Conservation (phyloP, 2,797 vertebrate genomes). For the Pantherophis vulpinus region DNA sequence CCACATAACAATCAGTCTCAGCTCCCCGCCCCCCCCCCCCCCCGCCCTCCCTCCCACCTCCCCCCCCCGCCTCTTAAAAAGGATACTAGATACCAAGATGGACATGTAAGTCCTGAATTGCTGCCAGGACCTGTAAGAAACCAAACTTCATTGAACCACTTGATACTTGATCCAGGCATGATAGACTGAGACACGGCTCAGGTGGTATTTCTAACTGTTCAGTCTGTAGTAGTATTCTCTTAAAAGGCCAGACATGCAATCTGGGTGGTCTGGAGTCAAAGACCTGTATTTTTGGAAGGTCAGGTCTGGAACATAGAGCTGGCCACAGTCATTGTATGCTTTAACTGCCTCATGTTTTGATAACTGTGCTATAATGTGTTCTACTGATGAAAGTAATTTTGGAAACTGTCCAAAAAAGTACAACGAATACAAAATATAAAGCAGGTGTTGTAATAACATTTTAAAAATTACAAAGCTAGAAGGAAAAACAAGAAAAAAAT, state of each 20-base stretch:
- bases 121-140: not conserved
- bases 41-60: accelerated
- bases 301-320: not conserved
- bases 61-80: not conserved
- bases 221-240: not conserved
- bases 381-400: not conserved
- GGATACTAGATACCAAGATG: not conserved
- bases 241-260: not conserved
- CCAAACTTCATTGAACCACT: not conserved
- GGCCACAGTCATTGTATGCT: not conserved
- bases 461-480: not conserved
- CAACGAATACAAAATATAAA: not conserved
- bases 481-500: not conserved
- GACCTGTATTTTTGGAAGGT: not conserved
- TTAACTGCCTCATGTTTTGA: not conserved
- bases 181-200: not conserved
- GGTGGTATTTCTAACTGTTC: not conserved
- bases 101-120: not conserved
- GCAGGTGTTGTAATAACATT: not conserved
- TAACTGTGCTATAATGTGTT: not conserved
- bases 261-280: not conserved
- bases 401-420: not conserved
- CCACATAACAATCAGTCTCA: not conserved
- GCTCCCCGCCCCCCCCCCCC: accelerated
- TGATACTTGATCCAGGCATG: not conserved